phyloP scores from a whole-genome alignment of 2,113 vertebrate species.

The Alethe diademata region DNA sequence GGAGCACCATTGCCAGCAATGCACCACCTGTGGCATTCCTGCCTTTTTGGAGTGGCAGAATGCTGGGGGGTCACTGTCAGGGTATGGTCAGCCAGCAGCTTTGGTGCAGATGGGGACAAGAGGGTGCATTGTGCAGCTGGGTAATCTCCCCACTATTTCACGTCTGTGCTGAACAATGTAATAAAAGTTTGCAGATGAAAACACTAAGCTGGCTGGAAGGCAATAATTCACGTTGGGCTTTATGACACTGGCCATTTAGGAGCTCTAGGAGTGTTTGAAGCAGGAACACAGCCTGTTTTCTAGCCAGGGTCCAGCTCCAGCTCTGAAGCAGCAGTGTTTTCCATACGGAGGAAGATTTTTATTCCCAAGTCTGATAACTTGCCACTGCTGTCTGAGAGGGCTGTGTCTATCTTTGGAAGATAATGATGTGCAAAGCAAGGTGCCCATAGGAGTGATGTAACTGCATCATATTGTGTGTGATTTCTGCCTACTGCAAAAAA shows the following conservation, averaged over 20 bases:
- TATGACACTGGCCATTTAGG: slow-evolving; percentile 55
- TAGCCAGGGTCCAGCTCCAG: slow-evolving; percentile 12
- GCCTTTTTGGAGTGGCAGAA: neutral
- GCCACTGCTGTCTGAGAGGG: neutral
- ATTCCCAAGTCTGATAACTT: neutral
- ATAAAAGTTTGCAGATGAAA: slow-evolving; percentile 72
- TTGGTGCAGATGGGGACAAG: slow-evolving; percentile 30
- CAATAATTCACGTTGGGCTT: slow-evolving; percentile 62
- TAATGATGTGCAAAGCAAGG: slow-evolving; percentile 27
- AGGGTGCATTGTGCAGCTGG: neutral
- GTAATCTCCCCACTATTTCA: slow-evolving; percentile 51
- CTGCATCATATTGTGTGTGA: neutral
- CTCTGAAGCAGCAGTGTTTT: neutral
- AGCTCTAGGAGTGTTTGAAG: slow-evolving; percentile 36
- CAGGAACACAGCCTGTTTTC: neutral
- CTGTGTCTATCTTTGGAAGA: neutral
- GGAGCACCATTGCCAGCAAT: neutral
- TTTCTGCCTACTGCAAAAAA: slow-evolving; percentile 27
- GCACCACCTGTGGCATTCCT: neutral
- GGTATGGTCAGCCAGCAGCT: neutral
- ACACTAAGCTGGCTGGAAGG: slow-evolving; percentile 57
- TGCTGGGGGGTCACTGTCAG: neutral
- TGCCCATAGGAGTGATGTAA: neutral
- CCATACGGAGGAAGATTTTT: neutral
- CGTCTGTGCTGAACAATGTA: slow-evolving; percentile 38